phyloP scores from a whole-genome alignment of 2,113 vertebrate species.

The Blennius ocellaris region DNA sequence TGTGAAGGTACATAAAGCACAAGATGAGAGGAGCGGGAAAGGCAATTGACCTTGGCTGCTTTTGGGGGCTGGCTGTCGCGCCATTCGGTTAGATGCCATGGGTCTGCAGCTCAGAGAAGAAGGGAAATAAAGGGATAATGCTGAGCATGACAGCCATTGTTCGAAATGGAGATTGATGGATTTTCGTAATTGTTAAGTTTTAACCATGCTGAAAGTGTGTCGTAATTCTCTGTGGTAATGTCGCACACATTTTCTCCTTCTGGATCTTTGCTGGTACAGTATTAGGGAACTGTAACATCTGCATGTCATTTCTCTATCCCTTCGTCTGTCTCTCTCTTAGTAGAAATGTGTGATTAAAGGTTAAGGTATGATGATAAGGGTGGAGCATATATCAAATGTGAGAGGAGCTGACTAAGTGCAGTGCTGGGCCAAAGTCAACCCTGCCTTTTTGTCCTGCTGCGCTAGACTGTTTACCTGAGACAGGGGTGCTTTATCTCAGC shows the following conservation, averaged over 20 bases:
- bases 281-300: no score
- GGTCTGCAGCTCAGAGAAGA: constrained; percentile 54
- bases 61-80: constrained; percentile 69
- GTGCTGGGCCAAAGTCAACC: constrained; percentile 75
- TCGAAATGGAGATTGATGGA: constrained; percentile 18
- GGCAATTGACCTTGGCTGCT: constrained; percentile 85
- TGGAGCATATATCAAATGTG: constrained; percentile 24
- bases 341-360: constrained; percentile 4
- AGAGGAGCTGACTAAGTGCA: constrained; percentile 65
- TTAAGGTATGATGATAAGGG: constrained; percentile 14
- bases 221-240: not conserved
- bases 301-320: no score
- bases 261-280: no score
- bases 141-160: constrained; percentile 52
- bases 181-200: constrained; percentile 5
- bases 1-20: constrained; percentile 83
- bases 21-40: constrained; percentile 77
- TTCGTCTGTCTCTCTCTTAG: no score
- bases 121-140: constrained; percentile 32
- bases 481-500: constrained; percentile 75
- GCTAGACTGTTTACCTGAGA: constrained; percentile 77
- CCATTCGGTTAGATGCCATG: constrained; percentile 56
- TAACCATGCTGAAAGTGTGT: not conserved
- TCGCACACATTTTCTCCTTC: not conserved
- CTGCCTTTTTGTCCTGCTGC: constrained; percentile 66